phyloP scores from a whole-genome alignment of 2,888 invertebrate species.

The Liodrosophila aerea region DNA sequence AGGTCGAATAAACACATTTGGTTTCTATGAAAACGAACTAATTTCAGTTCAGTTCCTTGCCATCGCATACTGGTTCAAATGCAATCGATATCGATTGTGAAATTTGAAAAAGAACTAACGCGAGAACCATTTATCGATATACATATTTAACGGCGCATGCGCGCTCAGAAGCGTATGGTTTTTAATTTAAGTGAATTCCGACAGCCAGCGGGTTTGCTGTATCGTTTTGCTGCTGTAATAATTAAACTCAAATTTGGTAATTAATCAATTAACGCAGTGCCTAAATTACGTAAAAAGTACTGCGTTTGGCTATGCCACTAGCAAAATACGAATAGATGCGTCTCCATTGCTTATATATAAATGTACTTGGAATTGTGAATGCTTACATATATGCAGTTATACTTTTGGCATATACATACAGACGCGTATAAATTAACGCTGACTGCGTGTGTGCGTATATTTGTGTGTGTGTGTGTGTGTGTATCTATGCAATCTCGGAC shows the following conservation, averaged over 20 bases:
- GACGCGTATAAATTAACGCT: not conserved
- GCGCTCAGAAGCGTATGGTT: not conserved
- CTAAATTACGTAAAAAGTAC: no score
- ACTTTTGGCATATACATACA: no score
- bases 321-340: no score
- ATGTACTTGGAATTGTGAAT: not conserved
- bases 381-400: no score
- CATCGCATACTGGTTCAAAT: no score
- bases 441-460: not conserved
- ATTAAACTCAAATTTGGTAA: not conserved
- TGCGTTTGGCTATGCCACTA: no score
- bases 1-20: slow-evolving; percentile 8
- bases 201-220: no score
- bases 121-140: not conserved
- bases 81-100: no score
- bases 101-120: no score
- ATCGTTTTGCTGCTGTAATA: not conserved
- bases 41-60: no score
- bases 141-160: not conserved
- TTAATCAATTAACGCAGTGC: not conserved
- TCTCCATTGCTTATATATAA: no score
- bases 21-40: no score
- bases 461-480: not conserved
- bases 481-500: not conserved
- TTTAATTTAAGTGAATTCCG: not conserved